Percentiles rank a stretch among this genome's conserved stretches.
These are phyloP conservation scores for Myiozetetes cayanensis DNA, from an alignment of 2,113 vertebrate species.

Conservation along the genomic window DNA sequence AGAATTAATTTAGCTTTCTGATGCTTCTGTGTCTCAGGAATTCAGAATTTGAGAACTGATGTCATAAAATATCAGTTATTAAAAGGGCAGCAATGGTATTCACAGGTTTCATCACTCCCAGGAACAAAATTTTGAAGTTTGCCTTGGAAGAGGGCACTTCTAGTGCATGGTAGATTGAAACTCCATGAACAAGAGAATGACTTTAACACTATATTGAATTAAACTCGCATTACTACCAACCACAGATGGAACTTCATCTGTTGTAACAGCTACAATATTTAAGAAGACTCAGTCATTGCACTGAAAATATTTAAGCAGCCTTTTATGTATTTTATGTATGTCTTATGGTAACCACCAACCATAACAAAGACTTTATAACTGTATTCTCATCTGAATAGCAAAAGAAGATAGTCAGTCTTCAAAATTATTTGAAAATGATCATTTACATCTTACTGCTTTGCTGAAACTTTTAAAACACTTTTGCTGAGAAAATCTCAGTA, in stretches of 20 bases:
- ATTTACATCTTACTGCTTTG: neutral
- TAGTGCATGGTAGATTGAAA: neutral
- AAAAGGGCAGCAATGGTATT: neutral
- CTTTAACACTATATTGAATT: conserved; percentile 14
- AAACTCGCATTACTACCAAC: conserved; percentile 8
- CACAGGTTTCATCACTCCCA: neutral
- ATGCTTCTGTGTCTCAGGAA: neutral
- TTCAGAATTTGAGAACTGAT: neutral
- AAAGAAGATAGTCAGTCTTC: neutral
- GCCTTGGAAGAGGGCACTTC: neutral
- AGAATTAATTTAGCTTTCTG: neutral
- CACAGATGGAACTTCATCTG: conserved; percentile 47
- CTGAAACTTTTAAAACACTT: neutral
- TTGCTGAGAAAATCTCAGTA: neutral
- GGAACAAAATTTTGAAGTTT: neutral
- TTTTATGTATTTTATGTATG: neutral
- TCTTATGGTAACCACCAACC: neutral
- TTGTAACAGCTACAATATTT: conserved; percentile 41
- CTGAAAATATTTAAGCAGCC: conserved; percentile 34
- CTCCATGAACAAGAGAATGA: neutral
- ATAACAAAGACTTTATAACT: neutral
- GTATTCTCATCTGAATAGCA: neutral
- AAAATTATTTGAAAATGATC: neutral
- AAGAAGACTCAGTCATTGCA: neutral
- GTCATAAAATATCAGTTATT: neutral